phyloP scores from a whole-genome alignment of 2,113 vertebrate species.

The Ancistrus triradiatus region DNA sequence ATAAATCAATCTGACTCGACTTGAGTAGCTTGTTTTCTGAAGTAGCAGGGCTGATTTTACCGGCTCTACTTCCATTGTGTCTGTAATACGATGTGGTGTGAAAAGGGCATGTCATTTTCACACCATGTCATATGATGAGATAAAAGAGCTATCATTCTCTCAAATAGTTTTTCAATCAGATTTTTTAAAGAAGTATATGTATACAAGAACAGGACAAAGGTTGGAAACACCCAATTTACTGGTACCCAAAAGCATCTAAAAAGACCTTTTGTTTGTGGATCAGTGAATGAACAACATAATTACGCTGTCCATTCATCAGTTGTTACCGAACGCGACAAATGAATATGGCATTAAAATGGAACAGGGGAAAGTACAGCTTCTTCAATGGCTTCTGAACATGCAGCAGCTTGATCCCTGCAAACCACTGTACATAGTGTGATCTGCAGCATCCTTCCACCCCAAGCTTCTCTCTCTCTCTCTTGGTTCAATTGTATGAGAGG shows the following conservation, averaged over 20 bases:
- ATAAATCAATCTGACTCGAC: too few species aligned
- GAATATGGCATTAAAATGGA: conserved; percentile 36
- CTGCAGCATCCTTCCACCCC: conserved; percentile 5
- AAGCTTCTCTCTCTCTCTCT: conserved; percentile 15
- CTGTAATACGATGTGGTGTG: too few species aligned
- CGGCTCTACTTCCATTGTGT: too few species aligned
- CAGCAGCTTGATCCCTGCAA: conserved; percentile 37
- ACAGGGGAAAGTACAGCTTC: conserved; percentile 44
- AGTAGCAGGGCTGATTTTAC: too few species aligned
- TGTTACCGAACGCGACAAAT: conserved; percentile 17
- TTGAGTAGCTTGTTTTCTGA: too few species aligned
- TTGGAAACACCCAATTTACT: conserved; percentile 20
- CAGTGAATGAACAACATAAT: conserved; percentile 9
- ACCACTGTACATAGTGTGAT: conserved; percentile 19
- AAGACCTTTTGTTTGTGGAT: conserved; percentile 16
- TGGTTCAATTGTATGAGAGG: conserved; percentile 24
- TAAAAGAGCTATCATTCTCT: too few species aligned
- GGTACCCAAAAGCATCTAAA: conserved; percentile 9
- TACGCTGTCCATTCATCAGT: conserved; percentile 26
- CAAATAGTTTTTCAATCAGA: not conserved
- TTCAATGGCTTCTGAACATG: conserved; percentile 33
- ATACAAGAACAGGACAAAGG: conserved; percentile 24
- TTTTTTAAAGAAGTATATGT: not conserved
- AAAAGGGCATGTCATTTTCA: too few species aligned
- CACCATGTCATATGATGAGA: too few species aligned